Evolutionary conservation across 1,140 invertebrate genomes (phyloP).

Genomic region (Campoletis sonorensis): DNA sequence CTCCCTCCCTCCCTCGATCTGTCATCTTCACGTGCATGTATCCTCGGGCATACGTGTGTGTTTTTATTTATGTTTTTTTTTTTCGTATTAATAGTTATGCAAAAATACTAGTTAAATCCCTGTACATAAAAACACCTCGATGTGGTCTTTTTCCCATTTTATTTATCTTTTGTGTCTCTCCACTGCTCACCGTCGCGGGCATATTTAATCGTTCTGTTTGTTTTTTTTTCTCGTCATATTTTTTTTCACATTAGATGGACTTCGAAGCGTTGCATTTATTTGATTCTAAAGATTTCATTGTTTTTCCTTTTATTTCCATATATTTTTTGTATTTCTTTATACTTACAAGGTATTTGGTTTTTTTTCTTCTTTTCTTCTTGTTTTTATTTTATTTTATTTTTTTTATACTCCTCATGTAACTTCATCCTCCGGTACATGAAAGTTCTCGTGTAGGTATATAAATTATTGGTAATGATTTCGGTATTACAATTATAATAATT

Average conservation of each 20-base stretch:
- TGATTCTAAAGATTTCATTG: conserved; percentile 59
- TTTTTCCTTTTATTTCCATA: conserved; percentile 47
- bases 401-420: conserved; percentile 33
- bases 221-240: conserved; percentile 33
- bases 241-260: conserved; percentile 57
- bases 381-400: too few relatives aligned
- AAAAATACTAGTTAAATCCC: conserved; percentile 76
- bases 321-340: too few relatives aligned
- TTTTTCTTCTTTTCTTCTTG: too few relatives aligned
- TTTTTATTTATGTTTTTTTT: too few relatives aligned
- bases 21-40: conserved; percentile 45
- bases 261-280: conserved; percentile 57
- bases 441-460: conserved; percentile 70
- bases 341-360: conserved; percentile 75
- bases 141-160: conserved; percentile 52
- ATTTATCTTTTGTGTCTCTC: conserved; percentile 36
- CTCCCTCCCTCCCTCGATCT: conserved; percentile 5
- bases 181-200: conserved; percentile 40
- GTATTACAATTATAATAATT: conserved; percentile 72
- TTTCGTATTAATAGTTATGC: conserved; percentile 64
- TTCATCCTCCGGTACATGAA: conserved; percentile 28
- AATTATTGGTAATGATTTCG: conserved; percentile 76
- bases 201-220: conserved; percentile 35
- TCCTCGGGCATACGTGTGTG: background rate
- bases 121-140: conserved; percentile 71